These are phyloP conservation scores for Globicephala melas DNA, from an alignment of 2,113 vertebrate genomes.

Conservation along the genomic window DNA sequence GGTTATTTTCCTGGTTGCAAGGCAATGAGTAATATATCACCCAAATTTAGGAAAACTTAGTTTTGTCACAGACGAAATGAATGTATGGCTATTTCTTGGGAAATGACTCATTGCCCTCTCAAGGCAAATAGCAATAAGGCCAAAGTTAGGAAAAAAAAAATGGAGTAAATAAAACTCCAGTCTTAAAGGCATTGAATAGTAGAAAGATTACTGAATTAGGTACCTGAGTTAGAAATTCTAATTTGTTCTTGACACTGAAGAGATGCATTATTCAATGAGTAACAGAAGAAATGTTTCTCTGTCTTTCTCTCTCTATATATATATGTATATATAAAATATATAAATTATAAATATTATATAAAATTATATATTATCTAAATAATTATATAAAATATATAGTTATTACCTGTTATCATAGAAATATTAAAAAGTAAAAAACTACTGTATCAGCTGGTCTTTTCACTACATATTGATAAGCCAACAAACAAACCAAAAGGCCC, in stretches of 20 bases:
- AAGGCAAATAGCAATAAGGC: background rate
- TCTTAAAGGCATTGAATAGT: background rate
- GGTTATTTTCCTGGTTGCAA: background rate
- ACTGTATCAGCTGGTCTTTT: background rate
- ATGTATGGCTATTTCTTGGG: background rate
- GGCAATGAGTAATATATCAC: background rate
- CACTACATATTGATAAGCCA: background rate
- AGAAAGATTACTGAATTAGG: background rate
- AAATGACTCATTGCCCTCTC: background rate
- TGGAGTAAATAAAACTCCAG: background rate
- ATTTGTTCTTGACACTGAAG: background rate
- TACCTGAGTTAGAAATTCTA: background rate
- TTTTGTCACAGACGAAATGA: background rate
- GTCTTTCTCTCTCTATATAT: rapidly evolving
- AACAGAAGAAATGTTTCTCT: background rate
- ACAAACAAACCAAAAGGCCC: background rate
- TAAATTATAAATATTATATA: background rate
- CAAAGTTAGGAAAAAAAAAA: too few species aligned
- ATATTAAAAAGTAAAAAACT: background rate
- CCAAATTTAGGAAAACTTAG: background rate
- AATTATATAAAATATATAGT: background rate
- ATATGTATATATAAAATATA: background rate
- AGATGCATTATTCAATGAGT: background rate
- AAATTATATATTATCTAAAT: background rate
- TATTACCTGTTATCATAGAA: background rate